Conservation (phyloP, 1,140 invertebrate genomes). For the Drosophila kanapiae region DNA sequence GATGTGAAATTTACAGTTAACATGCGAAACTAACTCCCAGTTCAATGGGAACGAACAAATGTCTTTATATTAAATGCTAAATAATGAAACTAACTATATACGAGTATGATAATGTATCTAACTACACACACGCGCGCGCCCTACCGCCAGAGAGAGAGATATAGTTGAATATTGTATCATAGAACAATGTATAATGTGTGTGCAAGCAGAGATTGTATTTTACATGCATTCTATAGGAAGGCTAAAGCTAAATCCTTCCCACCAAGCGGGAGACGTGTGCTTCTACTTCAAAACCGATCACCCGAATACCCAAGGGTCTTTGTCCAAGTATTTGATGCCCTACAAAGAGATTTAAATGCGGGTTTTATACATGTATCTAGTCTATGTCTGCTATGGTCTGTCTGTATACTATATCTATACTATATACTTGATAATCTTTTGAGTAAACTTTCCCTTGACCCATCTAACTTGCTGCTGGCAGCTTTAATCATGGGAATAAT, state of each 20-base stretch:
- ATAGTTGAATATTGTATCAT: slow-evolving; percentile 34
- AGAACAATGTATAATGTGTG: neutral
- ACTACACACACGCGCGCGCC: slow-evolving; percentile 8
- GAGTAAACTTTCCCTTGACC: neutral
- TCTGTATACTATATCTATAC: neutral
- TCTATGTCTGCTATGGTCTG: neutral
- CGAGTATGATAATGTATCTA: slow-evolving; percentile 55
- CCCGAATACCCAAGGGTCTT: slow-evolving; percentile 23
- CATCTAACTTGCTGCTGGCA: slow-evolving; percentile 16
- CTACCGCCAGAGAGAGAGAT: neutral
- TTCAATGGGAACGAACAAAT: slow-evolving; percentile 84
- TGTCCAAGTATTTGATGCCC: slow-evolving; percentile 23
- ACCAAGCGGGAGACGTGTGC: slow-evolving; percentile 8
- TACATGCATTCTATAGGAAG: slow-evolving; percentile 43
- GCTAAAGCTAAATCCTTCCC: neutral
- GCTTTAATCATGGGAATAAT: neutral
- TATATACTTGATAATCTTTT: too few species aligned
- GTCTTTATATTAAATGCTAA: slow-evolving; percentile 79
- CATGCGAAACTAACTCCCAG: slow-evolving; percentile 83
- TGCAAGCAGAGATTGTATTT: slow-evolving; percentile 51
- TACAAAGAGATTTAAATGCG: slow-evolving; percentile 8
- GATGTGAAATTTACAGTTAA: slow-evolving; percentile 86
- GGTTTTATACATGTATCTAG: neutral
- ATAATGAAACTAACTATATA: slow-evolving; percentile 49
- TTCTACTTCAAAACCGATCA: slow-evolving; percentile 15